phyloP scores from a whole-genome alignment of 2,888 invertebrate genomes.

The Drosophila setosimentum region DNA sequence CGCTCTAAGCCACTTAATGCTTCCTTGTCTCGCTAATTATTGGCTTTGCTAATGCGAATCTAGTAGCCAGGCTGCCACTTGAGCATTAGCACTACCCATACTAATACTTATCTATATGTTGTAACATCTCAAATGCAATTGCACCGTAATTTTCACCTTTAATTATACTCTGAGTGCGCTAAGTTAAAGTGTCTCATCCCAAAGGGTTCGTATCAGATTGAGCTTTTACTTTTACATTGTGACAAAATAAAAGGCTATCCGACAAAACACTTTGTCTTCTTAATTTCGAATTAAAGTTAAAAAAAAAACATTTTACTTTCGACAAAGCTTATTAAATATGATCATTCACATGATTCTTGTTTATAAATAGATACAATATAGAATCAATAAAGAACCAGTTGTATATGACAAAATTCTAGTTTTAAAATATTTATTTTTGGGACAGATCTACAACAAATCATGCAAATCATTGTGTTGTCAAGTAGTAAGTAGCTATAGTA shows the following conservation, averaged over 20 bases:
- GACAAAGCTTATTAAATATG: not conserved
- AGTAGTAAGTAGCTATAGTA: not conserved
- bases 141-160: not conserved
- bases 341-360: not conserved
- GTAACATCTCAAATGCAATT: slow-evolving; percentile 10
- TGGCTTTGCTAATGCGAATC: slow-evolving; percentile 16
- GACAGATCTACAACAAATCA: not conserved
- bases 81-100: slow-evolving; percentile 11
- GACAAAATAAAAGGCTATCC: slow-evolving; percentile 6
- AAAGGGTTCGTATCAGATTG: not conserved
- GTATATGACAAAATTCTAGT: not conserved
- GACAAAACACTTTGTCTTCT: not conserved
- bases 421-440: slow-evolving; percentile 3
- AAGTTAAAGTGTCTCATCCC: not conserved
- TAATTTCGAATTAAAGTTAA: not conserved
- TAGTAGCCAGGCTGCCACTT: slow-evolving; percentile 15
- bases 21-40: slow-evolving; percentile 57
- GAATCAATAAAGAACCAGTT: not conserved
- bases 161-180: not conserved
- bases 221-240: slow-evolving; percentile 5
- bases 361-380: not conserved
- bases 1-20: slow-evolving; percentile 47
- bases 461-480: slow-evolving; percentile 5
- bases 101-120: slow-evolving; percentile 14
- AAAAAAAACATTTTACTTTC: not conserved